phyloP scores from a whole-genome alignment of 2,888 invertebrate species.

The Philereme vetulata region DNA sequence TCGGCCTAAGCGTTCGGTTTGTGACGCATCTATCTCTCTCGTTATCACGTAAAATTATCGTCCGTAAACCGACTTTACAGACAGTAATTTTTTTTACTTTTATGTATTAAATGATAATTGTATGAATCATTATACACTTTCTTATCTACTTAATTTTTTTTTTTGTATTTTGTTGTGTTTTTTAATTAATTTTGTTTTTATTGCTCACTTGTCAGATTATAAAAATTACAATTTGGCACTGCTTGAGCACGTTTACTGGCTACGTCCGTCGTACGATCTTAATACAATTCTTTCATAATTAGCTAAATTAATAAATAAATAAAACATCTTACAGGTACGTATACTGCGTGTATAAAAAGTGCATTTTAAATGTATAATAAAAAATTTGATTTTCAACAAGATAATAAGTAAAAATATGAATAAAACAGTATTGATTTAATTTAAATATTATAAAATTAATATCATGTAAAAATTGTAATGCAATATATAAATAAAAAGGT shows the following conservation, averaged over 20 bases:
- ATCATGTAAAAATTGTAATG: conserved; percentile 31
- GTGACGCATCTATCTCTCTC: too few relatives aligned
- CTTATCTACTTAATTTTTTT: too few relatives aligned
- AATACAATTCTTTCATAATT: conserved; percentile 24
- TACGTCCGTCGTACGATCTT: conserved; percentile 24
- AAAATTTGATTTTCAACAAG: conserved; percentile 32
- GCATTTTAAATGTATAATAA: conserved; percentile 27
- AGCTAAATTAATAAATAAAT: conserved; percentile 27
- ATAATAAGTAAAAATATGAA: conserved; percentile 24
- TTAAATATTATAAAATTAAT: conserved; percentile 26
- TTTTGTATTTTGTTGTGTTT: too few relatives aligned
- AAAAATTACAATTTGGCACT: conserved; percentile 38
- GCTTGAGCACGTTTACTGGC: conserved; percentile 38
- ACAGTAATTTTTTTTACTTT: too few relatives aligned
- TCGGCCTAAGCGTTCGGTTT: too few relatives aligned
- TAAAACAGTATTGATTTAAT: conserved; percentile 22
- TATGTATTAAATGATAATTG: too few relatives aligned
- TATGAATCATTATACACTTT: too few relatives aligned
- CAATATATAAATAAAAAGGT: conserved; percentile 34
- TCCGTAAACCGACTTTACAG: too few relatives aligned
- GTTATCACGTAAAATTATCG: too few relatives aligned
- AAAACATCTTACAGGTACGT: conserved; percentile 35
- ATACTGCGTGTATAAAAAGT: conserved; percentile 34
- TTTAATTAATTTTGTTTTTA: background rate
- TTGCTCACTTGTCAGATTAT: conserved; percentile 19